Evolutionary conservation across 2,113 vertebrate species (phyloP), one percentile per base, ranked within the genome.

Genomic region (Oryzias celebensis): DNA sequence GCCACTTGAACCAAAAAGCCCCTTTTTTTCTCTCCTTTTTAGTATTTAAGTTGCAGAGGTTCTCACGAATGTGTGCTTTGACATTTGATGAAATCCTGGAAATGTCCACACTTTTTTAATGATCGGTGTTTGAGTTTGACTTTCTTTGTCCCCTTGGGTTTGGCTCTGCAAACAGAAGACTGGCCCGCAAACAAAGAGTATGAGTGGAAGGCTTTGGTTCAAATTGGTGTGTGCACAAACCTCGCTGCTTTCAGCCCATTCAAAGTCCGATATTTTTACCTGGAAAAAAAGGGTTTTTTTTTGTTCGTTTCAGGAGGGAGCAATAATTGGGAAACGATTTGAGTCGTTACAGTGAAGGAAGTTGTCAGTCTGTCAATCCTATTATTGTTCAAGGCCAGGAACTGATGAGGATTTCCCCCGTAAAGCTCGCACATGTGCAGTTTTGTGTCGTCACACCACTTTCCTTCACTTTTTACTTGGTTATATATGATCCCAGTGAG

Each of bases 301-400:
- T 36, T 46, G 20, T 31, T 36, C 7, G 36, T 36, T 80, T 71
- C 31, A 52, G 71, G 76, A 75, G 61, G 60, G 64, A 77, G 62
- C 36, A 18, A 62, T 78, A 71, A 74, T 28, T 65, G 58, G 59
- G 71, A 53, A 58, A 81, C 71, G 81, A 80, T 85, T 86, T 75
- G 71, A 57, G 77, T 75, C 84, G 82, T 82, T 81, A 81, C 85
- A 66, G 17, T 82, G 70, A 72, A 87, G 71, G 75, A 80, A 70
- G 81, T 75, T 71, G 28, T 72, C 80, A 59, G 76, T 81, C 81
- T 82, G 84, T 88, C 75, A 26, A 77, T 81, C 75, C 64, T 5
- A 65, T 76, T 68, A 69, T 68, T 55, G 74, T 43, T 36, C 36
- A 71, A 42, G 62, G 47, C 67, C 62, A 67, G 53, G 73, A 73